Conservation (phyloP, 1,140 invertebrate genomes). For the Drosophila watanabei region DNA sequence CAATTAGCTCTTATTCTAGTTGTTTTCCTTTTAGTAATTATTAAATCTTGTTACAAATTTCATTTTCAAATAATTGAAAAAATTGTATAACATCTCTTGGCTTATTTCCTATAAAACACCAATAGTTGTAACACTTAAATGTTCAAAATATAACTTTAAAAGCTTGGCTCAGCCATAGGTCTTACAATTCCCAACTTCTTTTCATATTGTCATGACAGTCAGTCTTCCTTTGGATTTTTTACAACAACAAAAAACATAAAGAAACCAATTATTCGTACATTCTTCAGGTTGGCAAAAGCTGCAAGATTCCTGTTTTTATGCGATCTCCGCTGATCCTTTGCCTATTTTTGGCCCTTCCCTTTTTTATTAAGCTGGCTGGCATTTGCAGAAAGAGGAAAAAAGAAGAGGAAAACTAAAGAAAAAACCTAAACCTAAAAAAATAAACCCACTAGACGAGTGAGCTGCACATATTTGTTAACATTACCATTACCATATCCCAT, state of each 20-base stretch:
- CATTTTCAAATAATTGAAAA: too few relatives aligned
- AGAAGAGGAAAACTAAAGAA: constrained; percentile 9
- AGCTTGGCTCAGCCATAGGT: neutral
- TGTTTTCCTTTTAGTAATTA: too few relatives aligned
- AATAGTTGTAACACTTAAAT: too few relatives aligned
- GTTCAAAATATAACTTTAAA: neutral
- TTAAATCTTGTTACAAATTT: too few relatives aligned
- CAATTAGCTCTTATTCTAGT: too few relatives aligned
- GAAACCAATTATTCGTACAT: constrained; percentile 12
- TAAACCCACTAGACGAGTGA: constrained; percentile 41
- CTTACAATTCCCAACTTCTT: neutral
- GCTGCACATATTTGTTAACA: constrained; percentile 55
- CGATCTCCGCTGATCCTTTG: constrained; percentile 28
- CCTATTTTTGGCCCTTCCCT: constrained; percentile 25
- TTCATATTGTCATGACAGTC: neutral
- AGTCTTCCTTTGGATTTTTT: neutral
- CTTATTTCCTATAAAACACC: too few relatives aligned
- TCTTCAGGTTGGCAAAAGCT: constrained; percentile 1
- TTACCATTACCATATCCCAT: constrained; percentile 60
- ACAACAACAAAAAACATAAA: neutral
- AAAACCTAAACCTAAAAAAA: constrained; percentile 5
- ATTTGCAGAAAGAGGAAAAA: constrained; percentile 38
- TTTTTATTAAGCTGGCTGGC: constrained; percentile 27
- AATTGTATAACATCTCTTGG: too few relatives aligned
- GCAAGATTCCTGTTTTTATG: constrained; percentile 29